Base-by-base conservation (phyloP, 1,140 invertebrate genomes). In the Saccostrea glomerata region DNA sequence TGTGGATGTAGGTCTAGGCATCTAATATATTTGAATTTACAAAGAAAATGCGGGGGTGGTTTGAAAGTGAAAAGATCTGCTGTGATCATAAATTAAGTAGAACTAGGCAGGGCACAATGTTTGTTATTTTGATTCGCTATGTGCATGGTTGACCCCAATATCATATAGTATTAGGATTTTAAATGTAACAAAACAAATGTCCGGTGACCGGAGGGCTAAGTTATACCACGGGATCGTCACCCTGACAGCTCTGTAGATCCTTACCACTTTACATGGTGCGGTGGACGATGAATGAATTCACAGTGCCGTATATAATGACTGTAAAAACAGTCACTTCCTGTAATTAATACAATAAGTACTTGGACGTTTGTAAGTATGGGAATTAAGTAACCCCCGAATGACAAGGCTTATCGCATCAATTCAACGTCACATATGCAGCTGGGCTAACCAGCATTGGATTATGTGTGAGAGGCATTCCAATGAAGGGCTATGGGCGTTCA, bases 171-270 rank as follows among this genome's bases (percentile, higher is more conserved):
- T 63, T 20, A 20, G 70, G 70, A 36, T 25, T 77, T 77, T 77
- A 77, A 77, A 77, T 77, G 70, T 77, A 77, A 77, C 25, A 77
- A 77, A 25, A 77, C 70, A 77, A 77, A 77, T 77, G 70, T 30
- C 4, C 30, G 12, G 25, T 77, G 20, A 25, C 70, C 70, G 13
- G 23, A 25, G 70, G 70, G 70, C 30, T 25, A 36, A 6, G 15
- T 12, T 25, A 77, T 77, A 30, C 23, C 70, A 36, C 25, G 23
- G 70, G 70, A 30, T 25, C 13, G 70, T 77, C 70, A 25, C 25
- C 15, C 13, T 6, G 17, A 77, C 70, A 36, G 36, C 13, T 77
- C 13, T 60, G 58, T 60, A 13, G 17, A 63, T 17, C n/a, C 58
- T 17, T 77, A 77, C 25, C 23, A 30, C 6, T 36, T 20, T 63